Evolutionary conservation across 92 coral and sea anemone genomes (phyloP).

Genomic region (Palythoa heliodiscus): DNA sequence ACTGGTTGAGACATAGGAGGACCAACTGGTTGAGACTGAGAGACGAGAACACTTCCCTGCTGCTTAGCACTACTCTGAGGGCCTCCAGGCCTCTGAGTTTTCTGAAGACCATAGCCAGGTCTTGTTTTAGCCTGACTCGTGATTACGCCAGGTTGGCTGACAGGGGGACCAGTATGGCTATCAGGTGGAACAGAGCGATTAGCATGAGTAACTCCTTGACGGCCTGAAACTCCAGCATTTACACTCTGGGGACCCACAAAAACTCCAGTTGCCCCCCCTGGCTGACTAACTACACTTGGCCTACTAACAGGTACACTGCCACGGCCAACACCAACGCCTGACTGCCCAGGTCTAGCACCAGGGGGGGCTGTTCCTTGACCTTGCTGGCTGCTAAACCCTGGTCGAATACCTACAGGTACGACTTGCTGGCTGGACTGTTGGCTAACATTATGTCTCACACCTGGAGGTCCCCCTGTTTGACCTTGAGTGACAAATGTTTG

Average conservation of each 20-base stretch:
- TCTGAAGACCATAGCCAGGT: conserved; percentile 17
- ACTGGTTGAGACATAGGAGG: conserved; percentile 17
- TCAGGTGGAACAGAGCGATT: conserved; percentile 20
- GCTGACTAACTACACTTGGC: conserved; percentile 9
- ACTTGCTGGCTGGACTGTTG: conserved; percentile 30
- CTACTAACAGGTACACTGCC: conserved; percentile 34
- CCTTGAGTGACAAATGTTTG: conserved; percentile 50
- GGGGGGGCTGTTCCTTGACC: background rate
- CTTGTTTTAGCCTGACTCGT: conserved; percentile 19
- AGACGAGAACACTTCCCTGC: conserved; percentile 9
- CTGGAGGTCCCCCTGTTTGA: conserved; percentile 21
- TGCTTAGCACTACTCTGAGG: conserved; percentile 21
- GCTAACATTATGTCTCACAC: conserved; percentile 11
- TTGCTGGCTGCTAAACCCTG: conserved; percentile 22
- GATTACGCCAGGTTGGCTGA: conserved; percentile 24
- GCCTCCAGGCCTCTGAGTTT: conserved; percentile 26
- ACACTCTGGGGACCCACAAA: conserved; percentile 6
- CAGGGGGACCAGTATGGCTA: conserved; percentile 24
- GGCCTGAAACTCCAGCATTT: conserved; percentile 17
- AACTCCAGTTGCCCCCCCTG: conserved; percentile 32
- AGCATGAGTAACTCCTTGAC: conserved; percentile 12
- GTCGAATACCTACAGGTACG: background rate
- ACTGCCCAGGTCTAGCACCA: conserved; percentile 8
- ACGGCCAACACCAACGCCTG: conserved; percentile 16
- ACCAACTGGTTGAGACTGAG: conserved; percentile 10